Evolutionary conservation across 1,140 invertebrate species (phyloP), one percentile per base, ranked within the genome.

Genomic region (Drosophila malerkotliana): DNA sequence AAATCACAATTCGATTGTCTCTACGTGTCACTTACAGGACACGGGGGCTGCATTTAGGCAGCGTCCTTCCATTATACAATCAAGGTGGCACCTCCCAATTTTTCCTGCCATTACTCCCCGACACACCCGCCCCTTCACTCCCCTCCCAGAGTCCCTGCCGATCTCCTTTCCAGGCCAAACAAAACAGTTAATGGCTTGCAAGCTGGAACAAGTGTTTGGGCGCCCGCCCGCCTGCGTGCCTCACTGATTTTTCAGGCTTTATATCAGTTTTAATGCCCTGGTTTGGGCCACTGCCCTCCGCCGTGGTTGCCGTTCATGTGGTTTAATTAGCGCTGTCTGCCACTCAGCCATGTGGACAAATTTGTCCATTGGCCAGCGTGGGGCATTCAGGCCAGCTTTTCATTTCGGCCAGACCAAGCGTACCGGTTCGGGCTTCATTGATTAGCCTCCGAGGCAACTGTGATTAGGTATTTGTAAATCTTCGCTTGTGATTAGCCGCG

Each of bases 1-100:
- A 85, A 85, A 85, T 85, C 82, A 85, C 82, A 85, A 72, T 85
- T 87, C 83, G 82, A 85, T 85, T 87, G 82, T 77, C 61, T 76
- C 82, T 82, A 82, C 83, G 82, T 87, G 82, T 85, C 82, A 85
- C 64, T 82, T 85, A 87, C 82, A 87, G 82, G 68, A 80, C 54
- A 73, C 58, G 62, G 37, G 53, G 56, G 73, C 73, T 81, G 81
- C 77, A 74, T 81, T 85, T 81, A 61, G 63, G 69, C 74, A 75
- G 58, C 56, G 37, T 66, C 77, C 73, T 15, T 73, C 63, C 71
- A 85, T 85, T 85, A 85, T 87, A 87, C 82, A 87, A 78, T 85
- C 78, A 82, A 66, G 53, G 54, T 74, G 39, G 26, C 54, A 73
- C 52, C 32, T 18, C 37, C 34, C 63, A 67, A 41, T 63, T 67